Conservation (phyloP, 2,113 vertebrate genomes). For the Bambusicola thoracicus region DNA sequence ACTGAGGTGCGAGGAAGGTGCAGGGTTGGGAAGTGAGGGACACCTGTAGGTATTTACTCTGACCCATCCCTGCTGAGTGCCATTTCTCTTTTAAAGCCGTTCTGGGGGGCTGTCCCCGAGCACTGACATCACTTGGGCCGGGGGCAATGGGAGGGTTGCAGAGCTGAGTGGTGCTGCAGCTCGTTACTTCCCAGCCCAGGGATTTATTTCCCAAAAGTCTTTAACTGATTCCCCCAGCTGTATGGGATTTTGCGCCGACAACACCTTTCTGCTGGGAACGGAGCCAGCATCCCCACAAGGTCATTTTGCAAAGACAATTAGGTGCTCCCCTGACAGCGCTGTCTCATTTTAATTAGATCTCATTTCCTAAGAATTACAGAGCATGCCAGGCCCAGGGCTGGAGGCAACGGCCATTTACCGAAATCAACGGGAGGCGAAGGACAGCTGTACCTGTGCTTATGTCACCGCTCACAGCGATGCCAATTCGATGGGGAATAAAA, state of each 20-base stretch:
- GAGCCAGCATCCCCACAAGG: constrained; percentile 37
- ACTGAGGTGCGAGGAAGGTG: accelerated
- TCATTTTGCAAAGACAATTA: constrained; percentile 71
- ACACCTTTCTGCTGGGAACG: constrained; percentile 58
- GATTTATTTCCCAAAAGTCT: constrained; percentile 51
- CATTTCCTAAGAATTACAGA: constrained; percentile 37
- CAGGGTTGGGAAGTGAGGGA: not conserved
- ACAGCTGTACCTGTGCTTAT: constrained; percentile 25
- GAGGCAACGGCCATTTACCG: constrained; percentile 11
- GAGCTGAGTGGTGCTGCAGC: not conserved
- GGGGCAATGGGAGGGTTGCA: not conserved
- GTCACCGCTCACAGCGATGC: not conserved
- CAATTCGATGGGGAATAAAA: not conserved
- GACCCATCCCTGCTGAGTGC: accelerated
- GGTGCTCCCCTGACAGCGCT: constrained; percentile 1
- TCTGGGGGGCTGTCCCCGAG: accelerated
- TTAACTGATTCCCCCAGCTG: not conserved
- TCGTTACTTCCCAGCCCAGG: not conserved
- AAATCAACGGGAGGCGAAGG: not conserved
- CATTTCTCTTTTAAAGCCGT: not conserved
- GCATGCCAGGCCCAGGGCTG: constrained; percentile 28
- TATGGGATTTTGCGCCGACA: constrained; percentile 37
- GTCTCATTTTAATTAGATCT: constrained; percentile 71
- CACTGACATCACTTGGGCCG: not conserved
- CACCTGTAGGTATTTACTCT: not conserved